Conservation (phyloP, 2,113 vertebrate genomes). For the Corvus moneduloides region DNA sequence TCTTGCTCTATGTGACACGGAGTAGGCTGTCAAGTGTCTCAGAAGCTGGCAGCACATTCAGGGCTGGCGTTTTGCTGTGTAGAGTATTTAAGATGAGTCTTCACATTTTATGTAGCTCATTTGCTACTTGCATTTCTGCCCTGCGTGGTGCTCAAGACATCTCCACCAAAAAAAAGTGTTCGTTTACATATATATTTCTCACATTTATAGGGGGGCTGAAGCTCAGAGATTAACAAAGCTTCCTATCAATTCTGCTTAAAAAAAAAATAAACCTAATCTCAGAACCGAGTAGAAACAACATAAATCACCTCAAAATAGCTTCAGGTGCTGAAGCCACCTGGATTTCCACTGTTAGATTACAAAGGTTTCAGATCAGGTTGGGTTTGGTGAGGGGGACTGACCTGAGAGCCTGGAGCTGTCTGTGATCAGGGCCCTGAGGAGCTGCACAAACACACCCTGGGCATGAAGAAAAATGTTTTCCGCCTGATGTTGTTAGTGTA, state of each 20-base stretch:
- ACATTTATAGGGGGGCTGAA: background rate
- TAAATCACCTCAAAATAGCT: background rate
- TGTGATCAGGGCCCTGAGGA: background rate
- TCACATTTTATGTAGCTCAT: background rate
- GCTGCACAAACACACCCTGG: background rate
- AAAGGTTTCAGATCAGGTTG: background rate
- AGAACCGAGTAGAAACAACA: background rate
- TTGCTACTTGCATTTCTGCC: background rate
- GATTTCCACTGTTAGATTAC: background rate
- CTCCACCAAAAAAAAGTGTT: background rate
- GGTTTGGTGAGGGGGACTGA: background rate
- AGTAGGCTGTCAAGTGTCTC: rapidly evolving
- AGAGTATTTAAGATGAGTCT: background rate
- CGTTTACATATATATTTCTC: background rate
- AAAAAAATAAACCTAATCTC: background rate
- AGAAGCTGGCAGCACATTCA: background rate
- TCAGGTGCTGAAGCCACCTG: background rate
- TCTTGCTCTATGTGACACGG: background rate
- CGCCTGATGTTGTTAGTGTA: slow-evolving; percentile 27
- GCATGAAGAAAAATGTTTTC: background rate
- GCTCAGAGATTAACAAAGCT: background rate
- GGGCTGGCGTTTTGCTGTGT: background rate
- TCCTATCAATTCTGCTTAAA: background rate
- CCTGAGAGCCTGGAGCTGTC: background rate
- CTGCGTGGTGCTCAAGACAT: background rate